phyloP scores from a whole-genome alignment of 2,797 vertebrate genomes.

The Malacoraja senta region DNA sequence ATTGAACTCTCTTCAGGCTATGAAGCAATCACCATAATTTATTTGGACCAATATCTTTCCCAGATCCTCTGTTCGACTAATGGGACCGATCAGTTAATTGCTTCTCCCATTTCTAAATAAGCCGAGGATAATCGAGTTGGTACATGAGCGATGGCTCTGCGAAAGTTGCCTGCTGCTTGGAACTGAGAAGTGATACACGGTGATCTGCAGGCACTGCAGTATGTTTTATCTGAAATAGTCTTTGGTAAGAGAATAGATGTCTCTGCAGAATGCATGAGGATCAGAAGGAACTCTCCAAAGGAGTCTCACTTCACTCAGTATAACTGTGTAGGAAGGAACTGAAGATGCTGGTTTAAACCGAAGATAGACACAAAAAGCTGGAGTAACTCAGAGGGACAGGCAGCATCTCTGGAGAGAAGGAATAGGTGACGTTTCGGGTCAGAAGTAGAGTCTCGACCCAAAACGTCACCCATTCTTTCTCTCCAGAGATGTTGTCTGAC shows the following conservation, averaged over 20 bases:
- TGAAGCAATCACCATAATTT: background rate
- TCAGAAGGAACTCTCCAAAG: background rate
- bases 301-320: background rate
- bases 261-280: background rate
- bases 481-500: too few species aligned
- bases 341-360: too few species aligned
- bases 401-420: too few species aligned
- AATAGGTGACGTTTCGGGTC: too few species aligned
- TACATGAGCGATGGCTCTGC: background rate
- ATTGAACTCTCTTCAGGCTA: background rate
- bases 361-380: too few species aligned
- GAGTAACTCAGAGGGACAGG: too few species aligned
- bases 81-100: background rate
- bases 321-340: background rate
- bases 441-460: too few species aligned
- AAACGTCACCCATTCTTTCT: too few species aligned
- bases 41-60: background rate
- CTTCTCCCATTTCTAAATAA: background rate
- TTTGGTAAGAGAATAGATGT: background rate
- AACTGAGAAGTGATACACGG: background rate
- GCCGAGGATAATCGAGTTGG: background rate
- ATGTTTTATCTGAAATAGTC: background rate
- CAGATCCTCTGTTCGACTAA: background rate
- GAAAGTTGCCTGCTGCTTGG: too few species aligned
- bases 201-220: background rate